Evolutionary conservation across 2,888 invertebrate genomes (phyloP).

Genomic region (Cistogaster globosa): DNA sequence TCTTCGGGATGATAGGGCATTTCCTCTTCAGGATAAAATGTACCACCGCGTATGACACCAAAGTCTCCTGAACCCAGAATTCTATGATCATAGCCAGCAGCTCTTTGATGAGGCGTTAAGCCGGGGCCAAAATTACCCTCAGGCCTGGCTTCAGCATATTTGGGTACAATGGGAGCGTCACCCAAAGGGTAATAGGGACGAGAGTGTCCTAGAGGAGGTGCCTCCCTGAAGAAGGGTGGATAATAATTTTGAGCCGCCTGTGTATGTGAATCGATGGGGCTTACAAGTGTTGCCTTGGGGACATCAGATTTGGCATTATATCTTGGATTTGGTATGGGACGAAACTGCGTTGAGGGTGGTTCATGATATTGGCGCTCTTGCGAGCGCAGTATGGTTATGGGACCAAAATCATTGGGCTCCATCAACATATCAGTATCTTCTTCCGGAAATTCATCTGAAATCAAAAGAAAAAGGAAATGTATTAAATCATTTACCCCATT

Average conservation of each 20-base stretch:
- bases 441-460: slow-evolving; percentile 78
- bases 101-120: slow-evolving; percentile 72
- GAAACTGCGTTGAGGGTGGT: slow-evolving; percentile 76
- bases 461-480: neutral
- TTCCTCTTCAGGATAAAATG: slow-evolving; percentile 91
- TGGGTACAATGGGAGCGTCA: slow-evolving; percentile 85
- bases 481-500: too few relatives aligned
- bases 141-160: slow-evolving; percentile 83
- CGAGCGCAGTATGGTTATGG: slow-evolving; percentile 80
- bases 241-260: slow-evolving; percentile 89
- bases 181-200: slow-evolving; percentile 86
- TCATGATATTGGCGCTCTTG: slow-evolving; percentile 80
- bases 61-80: slow-evolving; percentile 93
- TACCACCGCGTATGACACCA: slow-evolving; percentile 93
- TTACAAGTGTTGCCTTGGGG: slow-evolving; percentile 15
- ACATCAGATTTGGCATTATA: slow-evolving; percentile 75
- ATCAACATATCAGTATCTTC: slow-evolving; percentile 83
- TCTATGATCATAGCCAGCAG: slow-evolving; percentile 85
- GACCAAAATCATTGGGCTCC: slow-evolving; percentile 82
- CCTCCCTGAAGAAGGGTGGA: slow-evolving; percentile 88
- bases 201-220: slow-evolving; percentile 86
- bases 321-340: slow-evolving; percentile 74
- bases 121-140: slow-evolving; percentile 75
- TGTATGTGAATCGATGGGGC: slow-evolving; percentile 76
- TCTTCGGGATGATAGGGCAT: slow-evolving; percentile 85